Conservation (phyloP, 2,888 invertebrate genomes). For the Himalopsyche kuldschensis region DNA sequence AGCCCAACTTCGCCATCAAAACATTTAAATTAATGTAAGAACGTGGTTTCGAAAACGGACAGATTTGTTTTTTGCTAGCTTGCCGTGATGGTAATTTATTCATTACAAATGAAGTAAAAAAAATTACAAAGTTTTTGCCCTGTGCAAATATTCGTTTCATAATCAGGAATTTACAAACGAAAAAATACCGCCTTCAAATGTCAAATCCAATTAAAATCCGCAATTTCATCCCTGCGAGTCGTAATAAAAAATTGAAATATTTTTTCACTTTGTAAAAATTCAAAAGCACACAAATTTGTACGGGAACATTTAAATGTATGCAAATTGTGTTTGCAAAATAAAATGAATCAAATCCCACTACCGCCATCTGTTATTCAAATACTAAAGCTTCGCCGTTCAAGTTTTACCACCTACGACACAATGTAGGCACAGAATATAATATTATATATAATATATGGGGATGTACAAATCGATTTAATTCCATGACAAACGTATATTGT, state of each 20-base stretch:
- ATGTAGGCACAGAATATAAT: background rate
- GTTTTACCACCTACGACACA: background rate
- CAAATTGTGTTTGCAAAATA: background rate
- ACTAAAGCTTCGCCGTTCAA: background rate
- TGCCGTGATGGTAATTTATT: too few species aligned
- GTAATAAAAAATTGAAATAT: background rate
- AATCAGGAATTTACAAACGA: background rate
- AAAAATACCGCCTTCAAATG: background rate
- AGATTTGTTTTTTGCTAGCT: too few species aligned
- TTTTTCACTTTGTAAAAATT: background rate
- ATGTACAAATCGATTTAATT: background rate
- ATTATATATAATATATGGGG: background rate
- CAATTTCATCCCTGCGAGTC: background rate
- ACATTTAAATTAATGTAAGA: too few species aligned
- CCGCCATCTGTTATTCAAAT: background rate
- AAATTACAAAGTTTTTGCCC: background rate
- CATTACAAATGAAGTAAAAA: too few species aligned
- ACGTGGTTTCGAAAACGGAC: too few species aligned
- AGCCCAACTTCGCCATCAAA: too few species aligned
- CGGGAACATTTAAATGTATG: background rate
- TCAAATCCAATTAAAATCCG: background rate
- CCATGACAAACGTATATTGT: background rate
- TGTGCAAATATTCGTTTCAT: background rate
- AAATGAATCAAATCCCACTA: background rate
- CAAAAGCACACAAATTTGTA: background rate